These are phyloP conservation scores for Oxyruncus cristatus DNA, from an alignment of 2,113 vertebrate species.

Conservation along the genomic window DNA sequence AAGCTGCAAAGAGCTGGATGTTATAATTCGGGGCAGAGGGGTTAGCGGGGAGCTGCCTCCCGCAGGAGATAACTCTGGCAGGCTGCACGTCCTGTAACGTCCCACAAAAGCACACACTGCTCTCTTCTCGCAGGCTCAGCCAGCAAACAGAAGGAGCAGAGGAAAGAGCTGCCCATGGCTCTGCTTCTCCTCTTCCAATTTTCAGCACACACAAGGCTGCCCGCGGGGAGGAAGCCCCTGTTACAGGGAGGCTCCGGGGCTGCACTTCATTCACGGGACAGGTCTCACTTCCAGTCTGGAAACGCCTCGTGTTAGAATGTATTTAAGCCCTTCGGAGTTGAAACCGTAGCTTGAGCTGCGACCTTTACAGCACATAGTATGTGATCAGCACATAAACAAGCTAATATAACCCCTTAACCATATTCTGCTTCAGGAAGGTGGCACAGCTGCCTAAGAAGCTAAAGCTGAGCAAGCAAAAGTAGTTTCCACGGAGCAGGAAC, in stretches of 20 bases:
- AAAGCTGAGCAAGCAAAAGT: conserved; percentile 37
- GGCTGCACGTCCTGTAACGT: not conserved
- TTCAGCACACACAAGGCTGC: not conserved
- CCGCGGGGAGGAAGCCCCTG: not conserved
- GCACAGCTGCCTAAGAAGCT: not conserved
- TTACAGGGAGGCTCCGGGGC: not conserved
- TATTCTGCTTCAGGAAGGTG: not conserved
- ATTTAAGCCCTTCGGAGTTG: not conserved
- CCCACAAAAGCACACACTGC: not conserved
- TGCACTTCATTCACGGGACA: not conserved
- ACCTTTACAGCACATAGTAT: not conserved
- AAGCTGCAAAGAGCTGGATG: not conserved
- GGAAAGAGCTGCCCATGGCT: not conserved
- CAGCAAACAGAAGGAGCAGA: not conserved
- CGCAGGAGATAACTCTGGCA: not conserved
- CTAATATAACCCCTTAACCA: not conserved
- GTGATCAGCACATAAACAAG: not conserved
- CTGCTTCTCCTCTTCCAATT: not conserved
- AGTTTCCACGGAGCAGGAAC: not conserved
- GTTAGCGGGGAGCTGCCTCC: not conserved
- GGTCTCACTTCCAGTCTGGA: not conserved
- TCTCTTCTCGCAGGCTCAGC: not conserved
- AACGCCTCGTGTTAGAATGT: not conserved
- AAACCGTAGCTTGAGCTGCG: conserved; percentile 13
- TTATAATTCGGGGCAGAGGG: not conserved